phyloP scores from a whole-genome alignment of 1,140 invertebrate species.

The Mycetomoellerius zeteki region DNA sequence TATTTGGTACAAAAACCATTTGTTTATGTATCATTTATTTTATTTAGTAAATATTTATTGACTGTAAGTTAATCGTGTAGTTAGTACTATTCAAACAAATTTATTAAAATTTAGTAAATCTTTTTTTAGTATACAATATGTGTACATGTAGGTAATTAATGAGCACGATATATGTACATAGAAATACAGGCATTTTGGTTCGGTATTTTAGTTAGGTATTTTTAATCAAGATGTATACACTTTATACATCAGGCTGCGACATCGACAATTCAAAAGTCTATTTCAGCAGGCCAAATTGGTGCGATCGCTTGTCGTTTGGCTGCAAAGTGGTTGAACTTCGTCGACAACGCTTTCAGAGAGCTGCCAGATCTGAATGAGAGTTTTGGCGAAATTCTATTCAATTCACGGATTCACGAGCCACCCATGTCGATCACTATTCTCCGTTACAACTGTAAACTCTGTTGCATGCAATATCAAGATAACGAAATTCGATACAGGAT shows the following conservation, averaged over 20 bases:
- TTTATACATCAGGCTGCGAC: not conserved
- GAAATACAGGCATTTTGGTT: not conserved
- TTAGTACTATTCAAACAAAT: too few relatives aligned
- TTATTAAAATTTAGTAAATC: too few relatives aligned
- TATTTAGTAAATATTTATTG: too few relatives aligned
- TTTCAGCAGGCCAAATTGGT: conserved; percentile 32
- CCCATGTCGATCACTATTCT: conserved; percentile 56
- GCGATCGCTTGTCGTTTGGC: conserved; percentile 50
- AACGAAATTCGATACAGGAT: not conserved
- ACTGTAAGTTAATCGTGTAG: too few relatives aligned
- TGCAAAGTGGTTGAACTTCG: conserved; percentile 70
- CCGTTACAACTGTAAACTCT: conserved; percentile 41
- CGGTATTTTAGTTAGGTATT: not conserved
- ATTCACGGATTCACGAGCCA: conserved; percentile 19
- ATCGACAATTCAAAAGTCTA: conserved; percentile 57
- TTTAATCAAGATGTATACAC: conserved; percentile 62
- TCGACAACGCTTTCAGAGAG: conserved; percentile 43
- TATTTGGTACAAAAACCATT: too few relatives aligned
- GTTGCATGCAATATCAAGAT: conserved; percentile 8
- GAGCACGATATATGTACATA: not conserved
- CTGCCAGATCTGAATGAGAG: conserved; percentile 43
- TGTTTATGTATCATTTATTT: too few relatives aligned
- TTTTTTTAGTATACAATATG: too few relatives aligned
- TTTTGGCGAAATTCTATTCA: conserved; percentile 69
- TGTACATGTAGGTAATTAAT: too few relatives aligned